Conservation (phyloP, 2,113 vertebrate genomes). For the Merops nubicus region DNA sequence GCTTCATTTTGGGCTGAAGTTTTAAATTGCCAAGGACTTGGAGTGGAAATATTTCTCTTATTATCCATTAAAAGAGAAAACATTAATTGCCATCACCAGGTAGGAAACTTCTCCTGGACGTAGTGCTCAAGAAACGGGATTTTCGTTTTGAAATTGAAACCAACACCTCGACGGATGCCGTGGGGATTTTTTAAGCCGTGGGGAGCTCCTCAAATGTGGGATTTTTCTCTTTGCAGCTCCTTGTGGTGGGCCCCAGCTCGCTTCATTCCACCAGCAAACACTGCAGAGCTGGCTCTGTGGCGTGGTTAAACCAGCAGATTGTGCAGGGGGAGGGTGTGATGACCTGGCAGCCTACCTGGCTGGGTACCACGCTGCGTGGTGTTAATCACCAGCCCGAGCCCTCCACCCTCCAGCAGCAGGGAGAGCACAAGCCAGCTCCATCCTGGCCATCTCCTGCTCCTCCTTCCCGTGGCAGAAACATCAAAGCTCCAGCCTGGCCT, state of each 20-base stretch:
- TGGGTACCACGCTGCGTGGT: background rate
- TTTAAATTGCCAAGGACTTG: background rate
- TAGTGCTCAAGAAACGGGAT: background rate
- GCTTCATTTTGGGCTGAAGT: background rate
- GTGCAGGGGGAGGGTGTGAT: background rate
- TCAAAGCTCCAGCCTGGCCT: slow-evolving; percentile 61
- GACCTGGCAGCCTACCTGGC: background rate
- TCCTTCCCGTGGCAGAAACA: slow-evolving; percentile 53
- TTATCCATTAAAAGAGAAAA: background rate
- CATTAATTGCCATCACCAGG: background rate
- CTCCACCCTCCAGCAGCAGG: background rate
- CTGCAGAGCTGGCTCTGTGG: background rate
- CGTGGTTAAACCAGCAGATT: background rate
- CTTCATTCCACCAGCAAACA: rapidly evolving
- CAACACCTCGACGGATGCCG: background rate
- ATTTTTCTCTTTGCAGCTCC: background rate
- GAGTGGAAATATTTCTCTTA: background rate
- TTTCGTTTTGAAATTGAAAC: background rate
- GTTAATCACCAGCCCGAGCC: background rate
- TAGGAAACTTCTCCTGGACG: background rate
- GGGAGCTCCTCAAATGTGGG: background rate
- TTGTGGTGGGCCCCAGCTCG: background rate
- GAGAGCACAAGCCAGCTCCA: background rate
- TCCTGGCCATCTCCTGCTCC: slow-evolving; percentile 26
- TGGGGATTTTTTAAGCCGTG: background rate